Base-by-base conservation (phyloP, 1,140 invertebrate species). In the Caerostris darwini region DNA sequence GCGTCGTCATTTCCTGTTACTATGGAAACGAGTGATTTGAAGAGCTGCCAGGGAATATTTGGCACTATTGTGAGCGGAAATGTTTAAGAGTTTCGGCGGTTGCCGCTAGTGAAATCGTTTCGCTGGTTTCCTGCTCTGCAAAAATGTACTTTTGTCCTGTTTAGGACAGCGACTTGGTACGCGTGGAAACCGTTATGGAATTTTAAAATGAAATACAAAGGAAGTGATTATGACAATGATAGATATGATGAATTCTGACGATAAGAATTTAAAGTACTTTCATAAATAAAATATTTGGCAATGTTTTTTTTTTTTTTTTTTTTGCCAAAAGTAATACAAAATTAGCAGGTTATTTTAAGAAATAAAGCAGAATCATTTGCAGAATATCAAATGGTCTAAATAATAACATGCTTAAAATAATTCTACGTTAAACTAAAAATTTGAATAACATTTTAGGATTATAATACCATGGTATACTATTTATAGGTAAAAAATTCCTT, bases 11-110 rank as follows among this genome's bases (percentile, higher is more conserved):
- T 83, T 83, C 82, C 82, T 83, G 82, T 83, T 83, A 12, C 56
- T 19, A 83, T 83, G 54, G 56, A 6, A 57, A 83, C 82, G 14
- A 83, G 53, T 83, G 82, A 83, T 83, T 83, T 83, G 82, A 83
- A 83, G 82, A 10, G 56, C 82, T 83, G 82, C 82, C 82, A 83
- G 19, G 14, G 54, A 83, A 83, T 8, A 57, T 83, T 83, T 83
- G 82, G 82, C 82, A 83, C 82, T 57, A 56, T 83, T n/a, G 56
- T 83, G 53, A 57, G 14, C 82, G 82, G 82, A 83, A 83, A 83
- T 83, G 82, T 83, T 83, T 83, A 57, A 83, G 56, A 83, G 57
- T 83, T 83, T 83, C 54, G 34, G 57, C 54, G 34, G 82, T 83
- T 58, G 82, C 57, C 50, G 71, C 34, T 12, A 50, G 34, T 77